Conservation (phyloP, 2,888 invertebrate species). For the Orthonychiurus folsomi region DNA sequence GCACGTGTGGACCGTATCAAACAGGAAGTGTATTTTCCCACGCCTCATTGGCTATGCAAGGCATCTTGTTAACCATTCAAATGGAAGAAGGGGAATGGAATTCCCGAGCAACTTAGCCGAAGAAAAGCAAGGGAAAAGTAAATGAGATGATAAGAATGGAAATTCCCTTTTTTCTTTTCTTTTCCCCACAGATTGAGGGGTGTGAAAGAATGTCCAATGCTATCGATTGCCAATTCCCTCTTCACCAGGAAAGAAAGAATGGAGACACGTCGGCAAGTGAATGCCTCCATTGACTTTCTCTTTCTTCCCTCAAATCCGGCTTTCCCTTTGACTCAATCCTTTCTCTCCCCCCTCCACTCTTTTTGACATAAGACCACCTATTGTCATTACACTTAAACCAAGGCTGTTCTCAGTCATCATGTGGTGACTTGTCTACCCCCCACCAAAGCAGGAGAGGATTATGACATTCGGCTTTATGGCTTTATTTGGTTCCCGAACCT, state of each 20-base stretch:
- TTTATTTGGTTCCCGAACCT: no score
- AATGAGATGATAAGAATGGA: constrained; percentile 1
- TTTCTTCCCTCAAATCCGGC: neutral
- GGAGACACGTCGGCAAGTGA: neutral
- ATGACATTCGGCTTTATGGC: no score
- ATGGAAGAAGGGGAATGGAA: no score
- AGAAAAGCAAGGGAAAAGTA: neutral
- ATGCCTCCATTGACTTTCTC: neutral
- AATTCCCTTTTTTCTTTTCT: neutral
- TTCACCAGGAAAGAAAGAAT: neutral
- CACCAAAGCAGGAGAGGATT: no score
- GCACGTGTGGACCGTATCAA: no score
- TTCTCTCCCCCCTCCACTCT: neutral
- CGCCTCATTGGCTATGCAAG: no score
- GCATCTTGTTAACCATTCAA: no score
- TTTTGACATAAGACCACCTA: neutral
- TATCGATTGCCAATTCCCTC: neutral
- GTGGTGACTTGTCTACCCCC: no score
- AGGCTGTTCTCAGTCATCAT: no score
- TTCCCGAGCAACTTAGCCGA: no score
- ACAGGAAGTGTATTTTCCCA: no score
- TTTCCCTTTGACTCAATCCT: neutral
- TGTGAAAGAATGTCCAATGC: neutral
- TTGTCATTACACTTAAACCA: no score
- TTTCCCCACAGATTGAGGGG: neutral